Percentiles rank a stretch among this genome's conserved stretches.
These are phyloP conservation scores for Eutolmus rufibarbis DNA, from an alignment of 2,888 invertebrate species.

Conservation along the genomic window DNA sequence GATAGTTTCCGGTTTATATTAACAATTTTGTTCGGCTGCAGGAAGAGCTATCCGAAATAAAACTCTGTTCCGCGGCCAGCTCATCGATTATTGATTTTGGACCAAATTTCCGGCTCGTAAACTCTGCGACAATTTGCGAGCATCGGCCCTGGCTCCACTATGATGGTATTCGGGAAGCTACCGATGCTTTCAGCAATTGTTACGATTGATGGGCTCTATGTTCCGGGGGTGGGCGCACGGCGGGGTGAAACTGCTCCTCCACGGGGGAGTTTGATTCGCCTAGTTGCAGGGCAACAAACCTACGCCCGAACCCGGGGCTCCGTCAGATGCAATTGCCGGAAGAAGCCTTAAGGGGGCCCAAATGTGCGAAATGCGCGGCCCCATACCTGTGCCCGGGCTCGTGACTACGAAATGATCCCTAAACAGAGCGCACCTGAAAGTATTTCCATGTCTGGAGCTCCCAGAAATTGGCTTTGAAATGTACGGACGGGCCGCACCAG, in stretches of 20 bases:
- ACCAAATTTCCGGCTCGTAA: background rate
- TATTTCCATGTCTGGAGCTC: background rate
- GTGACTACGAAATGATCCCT: background rate
- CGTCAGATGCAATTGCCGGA: background rate
- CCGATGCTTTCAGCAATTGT: background rate
- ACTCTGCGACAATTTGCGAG: background rate
- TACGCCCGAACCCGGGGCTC: background rate
- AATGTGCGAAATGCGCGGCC: background rate
- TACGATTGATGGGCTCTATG: background rate
- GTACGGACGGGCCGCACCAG: background rate
- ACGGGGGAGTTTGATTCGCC: background rate
- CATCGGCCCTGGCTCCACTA: background rate
- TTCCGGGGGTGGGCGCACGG: background rate
- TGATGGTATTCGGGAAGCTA: background rate
- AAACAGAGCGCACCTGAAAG: background rate
- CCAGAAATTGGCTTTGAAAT: background rate
- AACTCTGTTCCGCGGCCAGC: background rate
- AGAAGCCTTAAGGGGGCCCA: background rate
- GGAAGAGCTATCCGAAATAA: background rate
- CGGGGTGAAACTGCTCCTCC: background rate
- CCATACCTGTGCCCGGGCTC: background rate
- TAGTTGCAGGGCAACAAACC: background rate
- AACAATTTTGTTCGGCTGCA: background rate
- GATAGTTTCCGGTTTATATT: slow-evolving; percentile 8
- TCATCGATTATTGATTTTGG: background rate